Evolutionary conservation across 2,888 invertebrate species (phyloP), one percentile per base, ranked within the genome.

Genomic region (Troilus luridus): DNA sequence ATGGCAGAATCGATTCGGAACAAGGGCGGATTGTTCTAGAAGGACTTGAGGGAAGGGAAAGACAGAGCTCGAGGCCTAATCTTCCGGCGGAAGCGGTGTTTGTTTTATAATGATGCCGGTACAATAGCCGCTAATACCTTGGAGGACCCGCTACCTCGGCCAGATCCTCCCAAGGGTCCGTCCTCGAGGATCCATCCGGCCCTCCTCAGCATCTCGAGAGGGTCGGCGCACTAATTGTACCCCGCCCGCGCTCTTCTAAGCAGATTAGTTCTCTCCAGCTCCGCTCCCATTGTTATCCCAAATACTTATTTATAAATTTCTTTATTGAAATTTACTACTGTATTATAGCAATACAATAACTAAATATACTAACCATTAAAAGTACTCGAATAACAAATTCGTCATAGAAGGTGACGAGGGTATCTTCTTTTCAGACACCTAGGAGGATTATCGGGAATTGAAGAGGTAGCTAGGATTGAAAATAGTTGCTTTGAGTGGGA

Each of bases 41-140:
- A 85, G 85, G 85, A 85, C 85, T 58, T 85, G 85, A 85, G 85
- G n/a, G 11, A 19, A 85, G 56, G 72, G 54, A 85, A 85, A 85
- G 85, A 85, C 85, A 21, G 85, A 41, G n/a, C 85, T 85, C 21
- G 56, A 85, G 56, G n/a, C 14, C 85, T 85, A 85, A 85, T 85
- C 85, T 85, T 85, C 85, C 85, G 85, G 85, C 85, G 56, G 85
- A 85, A 54, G 56, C 85, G 56, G 85, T 54, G 85, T 85, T 85
- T 85, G 85, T 85, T 85, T 85, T 85, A 85, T 85, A 85, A 85
- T 85, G 85, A 85, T 85, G n/a, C 85, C 0, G 85, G 85, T 58
- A 85, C 85, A 85, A 85, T 85, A 85, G 85, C 85, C 85, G 85
- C 85, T 85, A 85, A 85, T 85, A 85, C 85, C 85, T 85, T 85